phyloP scores from a whole-genome alignment of 2,797 vertebrate species.

The Epinephelus awoara region DNA sequence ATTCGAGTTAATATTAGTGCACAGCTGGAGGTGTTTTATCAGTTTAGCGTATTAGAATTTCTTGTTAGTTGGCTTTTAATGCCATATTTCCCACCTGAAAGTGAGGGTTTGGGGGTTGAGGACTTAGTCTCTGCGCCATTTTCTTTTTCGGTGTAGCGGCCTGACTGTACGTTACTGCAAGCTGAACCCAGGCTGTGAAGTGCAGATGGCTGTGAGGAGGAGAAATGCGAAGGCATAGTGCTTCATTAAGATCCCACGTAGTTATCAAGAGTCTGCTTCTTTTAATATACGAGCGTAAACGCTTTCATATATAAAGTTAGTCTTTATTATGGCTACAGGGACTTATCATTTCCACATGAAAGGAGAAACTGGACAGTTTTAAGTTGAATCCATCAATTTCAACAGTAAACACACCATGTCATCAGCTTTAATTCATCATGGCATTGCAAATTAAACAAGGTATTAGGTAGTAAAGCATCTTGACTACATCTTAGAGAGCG shows the following conservation, averaged over 20 bases:
- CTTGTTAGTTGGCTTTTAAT: slow-evolving; percentile 39
- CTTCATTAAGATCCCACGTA: slow-evolving; percentile 25
- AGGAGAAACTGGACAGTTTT: slow-evolving; percentile 8
- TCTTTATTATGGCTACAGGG: neutral
- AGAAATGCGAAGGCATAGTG: slow-evolving; percentile 55
- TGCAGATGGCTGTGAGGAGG: slow-evolving; percentile 79
- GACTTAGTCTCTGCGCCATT: slow-evolving; percentile 99
- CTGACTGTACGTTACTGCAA: slow-evolving; percentile 74
- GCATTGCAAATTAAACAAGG: neutral
- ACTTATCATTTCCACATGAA: neutral
- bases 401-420: slow-evolving; percentile 1
- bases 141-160: slow-evolving; percentile 94
- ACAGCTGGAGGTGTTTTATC: slow-evolving; percentile 84
- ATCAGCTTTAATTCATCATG: neutral
- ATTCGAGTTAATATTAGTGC: slow-evolving; percentile 40
- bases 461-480: neutral
- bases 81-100: slow-evolving; percentile 81
- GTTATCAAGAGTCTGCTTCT: neutral
- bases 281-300: neutral
- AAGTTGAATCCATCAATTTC: slow-evolving; percentile 14
- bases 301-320: neutral
- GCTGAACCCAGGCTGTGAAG: slow-evolving; percentile 74
- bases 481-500: neutral
- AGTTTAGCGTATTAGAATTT: slow-evolving; percentile 34
- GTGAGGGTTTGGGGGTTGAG: slow-evolving; percentile 97